Evolutionary conservation across 2,113 vertebrate genomes (phyloP), one percentile per base, ranked within the genome.

Genomic region (Burhinus bistriatus): DNA sequence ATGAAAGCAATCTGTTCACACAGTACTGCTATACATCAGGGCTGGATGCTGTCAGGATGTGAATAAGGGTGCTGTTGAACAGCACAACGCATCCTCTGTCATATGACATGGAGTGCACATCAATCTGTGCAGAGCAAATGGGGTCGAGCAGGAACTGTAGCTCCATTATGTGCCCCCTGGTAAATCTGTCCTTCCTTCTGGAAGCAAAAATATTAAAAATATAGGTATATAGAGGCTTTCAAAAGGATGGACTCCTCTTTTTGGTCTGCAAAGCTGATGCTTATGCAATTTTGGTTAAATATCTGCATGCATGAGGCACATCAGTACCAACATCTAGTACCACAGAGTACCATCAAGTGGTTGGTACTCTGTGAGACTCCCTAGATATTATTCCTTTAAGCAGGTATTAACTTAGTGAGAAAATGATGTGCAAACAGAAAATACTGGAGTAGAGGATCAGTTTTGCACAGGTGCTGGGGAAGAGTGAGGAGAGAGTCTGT

Each of bases 1-100:
- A 54, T 92, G 65, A 95, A 96, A 94, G 61, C 87, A 95, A 85
- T 95, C 86, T 95, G 89, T 93, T 97, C 83, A 52, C 78, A 91
- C 84, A 93, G 86, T 68, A 36, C 83, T 87, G 59, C 72, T 92
- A n/a, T 83, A 71, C 65, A 76, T 71, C 59, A 87, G 79, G 83
- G 52, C 69, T 89, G 69, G 69, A 75, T 89, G 47, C 87, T 84
- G 69, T 70, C 34, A 79, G 91, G 94, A 75, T 95, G 69, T 77
- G 89, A 92, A 82, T 89, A 96, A 96, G 83, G 65, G 77, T 84
- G 80, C 80, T 90, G 4, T 87, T 96, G 95, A 95, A 84, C 42
- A 81, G 47, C 64, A 91, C 77, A 92, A 87, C 4, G 0, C 84
- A 68, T 84, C 76, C 47, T 84, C 86, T 96, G 91, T 95, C 71